Base-by-base conservation (phyloP, 1,140 invertebrate species). In the Drosophila kikkawai region DNA sequence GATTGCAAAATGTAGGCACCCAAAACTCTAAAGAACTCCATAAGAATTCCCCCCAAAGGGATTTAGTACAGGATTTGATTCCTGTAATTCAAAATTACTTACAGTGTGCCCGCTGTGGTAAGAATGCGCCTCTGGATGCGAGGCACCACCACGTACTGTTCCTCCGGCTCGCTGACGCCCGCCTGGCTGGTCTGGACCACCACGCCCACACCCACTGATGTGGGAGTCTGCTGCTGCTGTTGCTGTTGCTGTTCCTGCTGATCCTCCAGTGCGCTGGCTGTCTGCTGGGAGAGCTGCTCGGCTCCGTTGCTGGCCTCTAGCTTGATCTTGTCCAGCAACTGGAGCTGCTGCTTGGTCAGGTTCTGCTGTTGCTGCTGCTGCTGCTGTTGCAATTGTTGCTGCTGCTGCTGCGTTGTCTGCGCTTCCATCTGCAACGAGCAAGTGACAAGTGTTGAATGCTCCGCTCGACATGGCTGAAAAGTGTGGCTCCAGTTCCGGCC, bases 401-500 rank as follows among this genome's bases (percentile, higher is more conserved):
- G 88, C 34, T 86, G 90, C 69, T 92, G 91, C 57, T 78, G 75
- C 69, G 81, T 71, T 51, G 83, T 44, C 81, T 91, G 91, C 66
- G 80, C 63, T 91, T 92, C 91, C 91, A 92, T 92, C 91, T 92
- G 88, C 88, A 92, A 92, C 77, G 80, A 60, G 48, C 77, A 83
- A 82, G 64, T 56, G 74, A 76, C 69, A 81, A 81, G 71, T 75
- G 84, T 79, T 92, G 82, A 92, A 75, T 83, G 75, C 65, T 51
- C 65, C 71, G 63, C 44, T 70, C 79, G 66, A 67, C 63, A 61
- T 67, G 64, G 50, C 87, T 82, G 60, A 86, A 91, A 85, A 91
- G 88, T 82, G 79, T 82, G 88, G 76, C 79, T 80, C 68, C 82
- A 84, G 85, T 91, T 88, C 90, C 81, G 88, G 84, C 79, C 84